These are phyloP conservation scores for Julus scandinavius DNA, from an alignment of 2,888 invertebrate genomes.

Conservation along the genomic window DNA sequence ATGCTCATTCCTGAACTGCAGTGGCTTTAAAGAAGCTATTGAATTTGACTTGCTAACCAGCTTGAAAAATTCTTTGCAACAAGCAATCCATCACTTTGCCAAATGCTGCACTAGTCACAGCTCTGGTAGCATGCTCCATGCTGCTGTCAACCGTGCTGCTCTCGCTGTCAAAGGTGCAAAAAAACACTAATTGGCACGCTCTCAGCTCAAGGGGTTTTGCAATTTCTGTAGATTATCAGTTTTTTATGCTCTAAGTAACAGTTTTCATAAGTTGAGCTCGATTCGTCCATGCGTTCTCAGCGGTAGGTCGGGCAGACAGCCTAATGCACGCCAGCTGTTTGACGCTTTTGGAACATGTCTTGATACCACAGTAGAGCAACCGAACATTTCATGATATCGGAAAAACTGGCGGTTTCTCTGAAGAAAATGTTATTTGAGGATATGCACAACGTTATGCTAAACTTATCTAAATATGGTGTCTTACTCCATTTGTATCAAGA, in stretches of 20 bases:
- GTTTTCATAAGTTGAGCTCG: not conserved
- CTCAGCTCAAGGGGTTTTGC: not conserved
- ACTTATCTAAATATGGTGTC: too few species aligned
- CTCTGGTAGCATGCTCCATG: not conserved
- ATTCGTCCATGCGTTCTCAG: not conserved
- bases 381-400: too few species aligned
- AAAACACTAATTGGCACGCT: not conserved
- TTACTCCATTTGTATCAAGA: too few species aligned
- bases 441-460: too few species aligned
- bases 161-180: not conserved
- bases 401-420: too few species aligned
- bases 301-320: too few species aligned
- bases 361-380: too few species aligned
- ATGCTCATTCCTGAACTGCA: too few species aligned
- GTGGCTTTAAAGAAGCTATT: too few species aligned
- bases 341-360: not conserved
- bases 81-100: not conserved
- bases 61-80: not conserved
- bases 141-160: not conserved
- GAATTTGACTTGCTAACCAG: too few species aligned
- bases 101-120: not conserved
- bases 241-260: not conserved
- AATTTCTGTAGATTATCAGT: not conserved
- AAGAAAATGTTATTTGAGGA: too few species aligned
- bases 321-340: too few species aligned